These are phyloP conservation scores for Eumeta japonica DNA, from an alignment of 1,140 invertebrate genomes.

Conservation along the genomic window DNA sequence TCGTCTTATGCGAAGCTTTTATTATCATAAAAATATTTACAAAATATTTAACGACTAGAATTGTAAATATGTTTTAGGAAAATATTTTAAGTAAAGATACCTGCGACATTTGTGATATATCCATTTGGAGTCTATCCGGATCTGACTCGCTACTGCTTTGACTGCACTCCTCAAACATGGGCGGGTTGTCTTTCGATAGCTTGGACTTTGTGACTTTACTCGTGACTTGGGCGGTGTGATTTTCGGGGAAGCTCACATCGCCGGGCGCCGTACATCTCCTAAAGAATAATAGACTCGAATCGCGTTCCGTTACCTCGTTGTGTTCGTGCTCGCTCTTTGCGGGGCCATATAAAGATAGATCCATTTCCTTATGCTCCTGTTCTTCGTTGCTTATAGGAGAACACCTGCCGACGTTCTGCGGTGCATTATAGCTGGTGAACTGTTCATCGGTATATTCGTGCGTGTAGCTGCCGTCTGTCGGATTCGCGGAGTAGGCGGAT, in stretches of 20 bases:
- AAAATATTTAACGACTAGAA: no score
- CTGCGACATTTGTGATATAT: conserved; percentile 54
- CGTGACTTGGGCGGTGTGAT: conserved; percentile 38
- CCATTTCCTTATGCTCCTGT: conserved; percentile 50
- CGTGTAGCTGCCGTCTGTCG: conserved; percentile 20
- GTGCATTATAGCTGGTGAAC: conserved; percentile 22
- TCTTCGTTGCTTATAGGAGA: conserved; percentile 39
- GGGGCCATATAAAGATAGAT: conserved; percentile 40
- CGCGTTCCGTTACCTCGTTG: conserved; percentile 21
- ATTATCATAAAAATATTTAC: no score
- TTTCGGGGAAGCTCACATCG: conserved; percentile 27
- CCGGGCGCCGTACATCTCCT: conserved; percentile 25
- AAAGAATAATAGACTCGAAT: conserved; percentile 21
- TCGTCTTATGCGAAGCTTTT: no score
- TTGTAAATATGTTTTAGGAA: no score
- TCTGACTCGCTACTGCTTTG: conserved; percentile 55
- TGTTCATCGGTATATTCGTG: conserved; percentile 40
- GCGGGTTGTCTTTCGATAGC: conserved; percentile 31
- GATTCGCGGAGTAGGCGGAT: conserved; percentile 31
- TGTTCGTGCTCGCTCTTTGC: conserved; percentile 38
- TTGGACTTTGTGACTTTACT: conserved; percentile 27
- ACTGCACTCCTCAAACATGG: conserved; percentile 51
- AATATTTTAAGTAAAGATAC: conserved; percentile 13
- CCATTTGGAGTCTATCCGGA: conserved; percentile 55
- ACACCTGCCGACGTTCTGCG: conserved; percentile 18